Evolutionary conservation across 2,113 vertebrate species (phyloP), one percentile per base, ranked within the genome.

Genomic region (Nesogale talazaci): DNA sequence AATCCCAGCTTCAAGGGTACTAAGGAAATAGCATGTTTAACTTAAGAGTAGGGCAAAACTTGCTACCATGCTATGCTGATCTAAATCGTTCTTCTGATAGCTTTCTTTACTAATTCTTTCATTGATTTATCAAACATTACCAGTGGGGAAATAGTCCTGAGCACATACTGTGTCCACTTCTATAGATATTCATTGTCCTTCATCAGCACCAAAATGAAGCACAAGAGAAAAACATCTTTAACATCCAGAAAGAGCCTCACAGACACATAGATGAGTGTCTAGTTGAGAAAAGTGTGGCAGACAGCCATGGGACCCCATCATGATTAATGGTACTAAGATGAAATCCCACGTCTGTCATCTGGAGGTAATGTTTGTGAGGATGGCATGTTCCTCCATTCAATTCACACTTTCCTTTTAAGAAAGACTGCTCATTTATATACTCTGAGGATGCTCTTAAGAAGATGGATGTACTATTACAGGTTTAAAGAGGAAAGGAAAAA

Each of bases 371-470:
- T 85, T 83, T 96, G 88, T 83, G 69, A 65, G 88, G 79, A 75
- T 92, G 86, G 92, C 90, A 40, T 92, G 95, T 93, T 95, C 95
- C 83, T 93, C 83, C 90, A 89, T 96, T 96, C 92, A 91, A 94
- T 95, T 96, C 96, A 97, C 77, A 90, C 86, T 97, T 96, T 91
- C 78, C 83, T 98, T 94, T 96, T 95, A 80, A 96, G 79, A 42
- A 90, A 97, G 36, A 76, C 92, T 97, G 92, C 94, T 97, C 90
- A 87, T 97, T 97, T 97, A 95, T 97, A 94, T 65, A 72, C 88
- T 96, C 93, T 77, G 80, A 96, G 90, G 93, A 79, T 94, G 90
- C 27, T 94, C 78, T 67, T 72, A 82, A 42, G 76, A 91, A 96
- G 91, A 96, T 70, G 52, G 78, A 94, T 94, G 34, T 67, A 57